Base-by-base conservation (phyloP, 2,113 vertebrate genomes). In the Mesitornis unicolor region DNA sequence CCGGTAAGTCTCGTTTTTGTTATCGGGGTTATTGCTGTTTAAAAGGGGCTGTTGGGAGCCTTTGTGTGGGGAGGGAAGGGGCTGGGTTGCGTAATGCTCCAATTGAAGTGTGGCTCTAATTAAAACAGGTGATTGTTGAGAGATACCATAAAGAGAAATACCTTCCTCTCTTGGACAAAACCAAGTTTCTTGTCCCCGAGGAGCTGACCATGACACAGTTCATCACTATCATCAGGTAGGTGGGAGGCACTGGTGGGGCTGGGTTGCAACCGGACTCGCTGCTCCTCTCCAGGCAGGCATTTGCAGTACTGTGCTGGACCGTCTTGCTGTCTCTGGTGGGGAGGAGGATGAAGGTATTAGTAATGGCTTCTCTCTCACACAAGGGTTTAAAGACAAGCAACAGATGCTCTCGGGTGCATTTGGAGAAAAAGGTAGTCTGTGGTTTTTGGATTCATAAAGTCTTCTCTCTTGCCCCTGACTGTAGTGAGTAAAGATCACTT, bases 201-300 rank as follows among this genome's bases (percentile, higher is more conserved):
- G 99, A 99, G 59, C 98, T 99, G 96, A 98, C 98, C 63, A 98
- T 99, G 99, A 99, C 98, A 0, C 99, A 99, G 96, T 99, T 99
- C 51, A 97, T 99, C 73, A 98, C 98, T 57, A 97, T 99, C 88
- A 98, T 99, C 95, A 98, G 98, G 99, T 99, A 75, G 50, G 97
- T 80, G 5, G 29, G 1, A 1, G 9, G 16, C 13, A 4, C 24
- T 29, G 5, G 22, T 1, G 57, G 29, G 33, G 2, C 18, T 13
- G 35, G 24, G 35, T 68, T 31, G 74, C 25, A 9, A 33, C 50
- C 2, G 31, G 26, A 36, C 68, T 73, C 11, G 35, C 31, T 21
- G 42, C 42, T 33, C 3, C 12, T 57, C 29, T 40, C 65, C 6
- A 1, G 8, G 43, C 35, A 25, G 57, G 11, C 6, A 1, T 31